Evolutionary conservation across 2,113 vertebrate genomes (phyloP).

Genomic region (Acinonyx jubatus): DNA sequence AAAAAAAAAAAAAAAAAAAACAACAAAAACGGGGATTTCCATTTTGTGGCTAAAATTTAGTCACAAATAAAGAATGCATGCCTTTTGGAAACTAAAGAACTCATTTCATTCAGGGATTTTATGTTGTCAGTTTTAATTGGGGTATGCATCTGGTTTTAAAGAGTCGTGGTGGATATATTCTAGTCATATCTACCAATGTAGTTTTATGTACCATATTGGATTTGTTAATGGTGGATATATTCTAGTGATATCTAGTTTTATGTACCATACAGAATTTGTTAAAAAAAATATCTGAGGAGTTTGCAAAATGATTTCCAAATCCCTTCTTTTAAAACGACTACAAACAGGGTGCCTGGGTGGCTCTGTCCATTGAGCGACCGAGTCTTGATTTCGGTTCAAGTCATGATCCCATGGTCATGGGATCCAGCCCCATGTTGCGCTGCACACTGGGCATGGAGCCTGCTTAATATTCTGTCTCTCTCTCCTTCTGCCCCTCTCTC

Average conservation of each 20-base stretch:
- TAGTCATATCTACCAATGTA: neutral
- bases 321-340: neutral
- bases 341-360: neutral
- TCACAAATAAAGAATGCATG: slow-evolving; percentile 12
- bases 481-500: too few species aligned
- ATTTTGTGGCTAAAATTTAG: slow-evolving; percentile 25
- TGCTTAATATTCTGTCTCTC: too few species aligned
- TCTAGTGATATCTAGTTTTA: neutral
- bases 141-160: neutral
- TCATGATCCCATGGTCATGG: too few species aligned
- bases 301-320: neutral
- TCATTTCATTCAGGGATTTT: neutral
- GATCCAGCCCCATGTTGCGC: too few species aligned
- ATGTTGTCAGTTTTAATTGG: neutral
- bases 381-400: too few species aligned
- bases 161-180: neutral
- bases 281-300: neutral
- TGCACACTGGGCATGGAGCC: too few species aligned
- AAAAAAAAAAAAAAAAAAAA: neutral
- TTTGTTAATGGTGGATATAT: neutral
- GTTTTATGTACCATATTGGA: neutral
- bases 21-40: neutral
- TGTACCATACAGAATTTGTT: neutral
- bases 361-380: too few species aligned
- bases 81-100: neutral